Evolutionary conservation across 2,888 invertebrate species (phyloP), one percentile per base, ranked within the genome.

Genomic region (Mactromeris polynyma): DNA sequence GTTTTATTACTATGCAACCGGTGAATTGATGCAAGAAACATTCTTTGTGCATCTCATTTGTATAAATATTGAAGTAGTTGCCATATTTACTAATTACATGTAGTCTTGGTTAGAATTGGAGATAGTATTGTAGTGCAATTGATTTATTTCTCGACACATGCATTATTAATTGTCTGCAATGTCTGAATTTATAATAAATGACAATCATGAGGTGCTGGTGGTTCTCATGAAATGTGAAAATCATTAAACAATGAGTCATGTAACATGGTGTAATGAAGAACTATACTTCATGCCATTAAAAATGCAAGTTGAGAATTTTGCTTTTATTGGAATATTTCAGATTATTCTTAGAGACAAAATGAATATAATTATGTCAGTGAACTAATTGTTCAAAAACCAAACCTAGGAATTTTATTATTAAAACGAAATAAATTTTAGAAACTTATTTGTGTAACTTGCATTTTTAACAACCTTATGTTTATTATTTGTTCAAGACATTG

Each of bases 161-260:
- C 58, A 64, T 64, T 64, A 64, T 64, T 64, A 26, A 64, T 64
- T 64, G 58, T 64, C 58, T 64, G 58, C 58, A n/a, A 64, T 64
- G 58, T 64, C 26, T 64, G 58, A 64, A 64, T 64, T 64, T 26
- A 64, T 64, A 26, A 64, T 64, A 64, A 54, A 64, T 64, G 58
- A 64, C 58, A 64, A 64, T 26, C 9, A 64, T 3, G 26, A 64
- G 26, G n/a, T 4, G 4, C 58, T 64, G 58, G 58, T 4, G 26
- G 26, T 2, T 64, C 58, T 64, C 58, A 26, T 64, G 26, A 26
- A n/a, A n/a, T 7, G 58, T 64, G 58, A 26, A 26, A 64, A 64
- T 64, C 58, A 64, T 64, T 64, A 64, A 26, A n/a, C 11, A 58
- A 64, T 64, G 58, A 64, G 58, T 64, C 58, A 64, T 64, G 58